phyloP scores from a whole-genome alignment of 2,113 vertebrate species.

The Scomber scombrus region DNA sequence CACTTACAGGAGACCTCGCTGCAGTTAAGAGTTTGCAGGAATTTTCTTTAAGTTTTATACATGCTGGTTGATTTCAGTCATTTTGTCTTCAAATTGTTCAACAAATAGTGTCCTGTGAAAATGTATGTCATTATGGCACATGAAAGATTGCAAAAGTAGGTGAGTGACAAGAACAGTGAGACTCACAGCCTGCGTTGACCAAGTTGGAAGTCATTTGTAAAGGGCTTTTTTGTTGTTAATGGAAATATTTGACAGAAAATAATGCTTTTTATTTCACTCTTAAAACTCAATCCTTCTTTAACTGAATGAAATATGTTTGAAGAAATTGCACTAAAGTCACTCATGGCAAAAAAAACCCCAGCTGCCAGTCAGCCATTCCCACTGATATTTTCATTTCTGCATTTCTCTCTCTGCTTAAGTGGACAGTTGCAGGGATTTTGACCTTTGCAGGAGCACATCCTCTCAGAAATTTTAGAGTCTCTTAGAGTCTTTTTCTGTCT shows the following conservation, averaged over 20 bases:
- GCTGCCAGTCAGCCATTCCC: background rate
- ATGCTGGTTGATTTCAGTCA: background rate
- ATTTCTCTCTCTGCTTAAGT: conserved; percentile 43
- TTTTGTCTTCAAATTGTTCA: background rate
- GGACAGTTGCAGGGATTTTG: conserved; percentile 22
- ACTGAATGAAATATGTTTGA: conserved; percentile 8
- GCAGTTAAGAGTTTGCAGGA: no score
- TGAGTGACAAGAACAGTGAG: background rate
- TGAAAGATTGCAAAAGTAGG: no score
- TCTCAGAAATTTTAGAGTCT: no score
- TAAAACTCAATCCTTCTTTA: conserved; percentile 6
- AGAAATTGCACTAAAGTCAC: conserved; percentile 24
- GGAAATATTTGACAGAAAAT: background rate
- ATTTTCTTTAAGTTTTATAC: no score
- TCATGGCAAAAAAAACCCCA: conserved; percentile 3
- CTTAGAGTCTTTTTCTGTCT: background rate
- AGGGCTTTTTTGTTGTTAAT: background rate
- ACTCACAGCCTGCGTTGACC: background rate
- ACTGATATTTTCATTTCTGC: conserved; percentile 36
- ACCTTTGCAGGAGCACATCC: conserved; percentile 47
- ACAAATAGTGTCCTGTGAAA: background rate
- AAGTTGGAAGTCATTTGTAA: conserved; percentile 7
- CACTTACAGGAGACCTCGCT: no score
- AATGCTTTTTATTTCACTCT: conserved; percentile 21
- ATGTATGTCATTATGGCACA: no score